Evolutionary conservation across 2,113 vertebrate genomes (phyloP), one percentile per base, ranked within the genome.

Genomic region (Xiphorhynchus elegans): DNA sequence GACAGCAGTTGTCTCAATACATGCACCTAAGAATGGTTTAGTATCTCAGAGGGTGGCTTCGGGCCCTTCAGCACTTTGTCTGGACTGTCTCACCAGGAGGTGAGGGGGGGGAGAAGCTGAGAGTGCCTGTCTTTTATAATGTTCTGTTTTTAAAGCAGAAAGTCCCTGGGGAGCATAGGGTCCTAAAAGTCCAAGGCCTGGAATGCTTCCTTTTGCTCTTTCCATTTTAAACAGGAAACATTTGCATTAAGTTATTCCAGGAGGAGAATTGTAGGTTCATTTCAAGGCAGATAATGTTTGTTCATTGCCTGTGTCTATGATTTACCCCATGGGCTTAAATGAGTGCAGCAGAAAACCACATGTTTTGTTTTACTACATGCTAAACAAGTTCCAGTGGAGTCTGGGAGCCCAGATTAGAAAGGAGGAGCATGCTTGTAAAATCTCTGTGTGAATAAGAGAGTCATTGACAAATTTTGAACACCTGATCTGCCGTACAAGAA

Each of bases 151-250:
- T 96, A 97, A 98, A 97, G 96, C 83, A 84, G 90, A 86, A 93
- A 80, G 40, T 97, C 97, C 96, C 98, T 69, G 49, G 95, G 93
- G 98, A 97, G 49, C 92, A 77, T 69, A 96, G 97, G 94, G 97
- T 97, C 98, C 97, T 97, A 92, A 97, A 98, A 97, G 92, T 97
- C 96, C 97, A 96, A 96, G 98, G 97, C 96, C 98, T 98, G 98
- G 97, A 98, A 98, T 98, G 97, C 97, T 95, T 98, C 96, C 97
- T 96, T 97, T 97, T 96, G 95, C 97, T 97, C 96, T 97, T 97
- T 97, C 97, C 97, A 98, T 98, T 98, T 98, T 96, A 97, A 98
- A 98, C 98, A 98, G 98, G 98, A 98, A 98, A 97, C 97, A 96
- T 98, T 98, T 98, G 97, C 78, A 93, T 97, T 98, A 97, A 98